Evolutionary conservation across 2,113 vertebrate genomes (phyloP), one percentile per base, ranked within the genome.

Genomic region (Silurus asotus): DNA sequence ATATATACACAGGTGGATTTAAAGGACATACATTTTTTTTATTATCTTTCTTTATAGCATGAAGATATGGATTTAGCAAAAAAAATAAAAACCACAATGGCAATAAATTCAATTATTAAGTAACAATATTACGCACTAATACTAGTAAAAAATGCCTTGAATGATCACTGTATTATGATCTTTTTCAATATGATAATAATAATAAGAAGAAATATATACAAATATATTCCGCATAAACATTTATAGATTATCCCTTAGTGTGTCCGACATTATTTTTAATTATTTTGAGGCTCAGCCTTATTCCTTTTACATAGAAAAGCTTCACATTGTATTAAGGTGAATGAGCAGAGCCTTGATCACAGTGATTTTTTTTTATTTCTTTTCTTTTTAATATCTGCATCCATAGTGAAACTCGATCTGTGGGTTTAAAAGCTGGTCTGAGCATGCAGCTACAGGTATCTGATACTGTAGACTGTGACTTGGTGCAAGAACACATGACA

Each of bases 321-420:
- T 20, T 79, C 37, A 45, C 48, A 23, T 79, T 48, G 59, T 78
- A 61, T 17, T 13, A 23, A 9, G 17, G 69, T 20, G 13, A 15
- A 45, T 48, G 17, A 78, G 25, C 76, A 79, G 62, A 79, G 28
- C 15, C 84, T 78, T 53, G 45, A 19, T 65, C 15, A 75, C 10
- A 0, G 14, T 82, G 49, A 28, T 69, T 45, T n/a, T n/a, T 28
- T 82, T 77, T 37, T 15, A 48, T 28, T 82, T 77, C 15, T 49
- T 70, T 80, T 67, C 48, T 80, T 23, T 37, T 37, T 37, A 37
- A 72, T 70, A 58, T 86, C 53, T 8, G 53, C 62, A 88, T 85
- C 23, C 77, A 89, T 86, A 86, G 80, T 86, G 90, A 92, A 93
- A 94, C 76, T 76, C 10, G 81, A 93, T 81, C 87, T 15, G n/a